Base-by-base conservation (phyloP, 2,113 vertebrate genomes). In the Ophthalmolycus amberensis region DNA sequence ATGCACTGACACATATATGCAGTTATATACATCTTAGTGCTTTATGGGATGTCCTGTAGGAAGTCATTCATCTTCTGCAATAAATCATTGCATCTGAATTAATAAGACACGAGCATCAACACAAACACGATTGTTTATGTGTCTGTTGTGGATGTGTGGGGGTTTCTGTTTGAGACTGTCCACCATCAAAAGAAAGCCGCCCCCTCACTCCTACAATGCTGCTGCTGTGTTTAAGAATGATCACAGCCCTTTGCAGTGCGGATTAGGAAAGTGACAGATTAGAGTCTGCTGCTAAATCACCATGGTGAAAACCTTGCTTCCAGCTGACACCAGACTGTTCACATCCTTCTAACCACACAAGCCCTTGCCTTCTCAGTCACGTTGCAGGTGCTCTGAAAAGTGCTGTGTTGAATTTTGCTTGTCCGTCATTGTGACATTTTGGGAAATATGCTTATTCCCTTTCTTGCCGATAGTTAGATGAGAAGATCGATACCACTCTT, bases 191-290 rank as follows among this genome's bases (percentile, higher is more conserved):
- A 52, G 67, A 69, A 83, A 77, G 16, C 34, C 12, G 37, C 64
- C 79, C 70, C 59, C 37, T 58, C 44, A 38, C 16, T 71, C 44
- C 59, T 67, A 84, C 75, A 86, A 85, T 90, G 89, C 83, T 90
- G 85, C 87, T 88, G 88, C 58, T 37, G 60, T 85, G 79, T 90
- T 91, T 91, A 86, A 73, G 52, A 74, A 84, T 85, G 68, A 91
- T 91, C 83, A 66, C 68, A 80, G 77, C 80, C 84, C 81, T 84
- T 84, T 89, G 80, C 88, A 44, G 86, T 70, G 72, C 78, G 91
- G 92, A 91, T 94, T 93, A 94, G 25, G 71, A 88, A 81, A 77
- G 83, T 84, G 84, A 80, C 86, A 91, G 90, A 92, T 93, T 90
- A 92, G 73, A 91, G 86, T 76, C 88, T 54, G 79, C 87, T 80